A percentile compares a stretch with the other conserved stretches of the same genome.
Evolutionary conservation across 2,797 vertebrate genomes (phyloP).

Genomic region (Gallinago stenura): DNA sequence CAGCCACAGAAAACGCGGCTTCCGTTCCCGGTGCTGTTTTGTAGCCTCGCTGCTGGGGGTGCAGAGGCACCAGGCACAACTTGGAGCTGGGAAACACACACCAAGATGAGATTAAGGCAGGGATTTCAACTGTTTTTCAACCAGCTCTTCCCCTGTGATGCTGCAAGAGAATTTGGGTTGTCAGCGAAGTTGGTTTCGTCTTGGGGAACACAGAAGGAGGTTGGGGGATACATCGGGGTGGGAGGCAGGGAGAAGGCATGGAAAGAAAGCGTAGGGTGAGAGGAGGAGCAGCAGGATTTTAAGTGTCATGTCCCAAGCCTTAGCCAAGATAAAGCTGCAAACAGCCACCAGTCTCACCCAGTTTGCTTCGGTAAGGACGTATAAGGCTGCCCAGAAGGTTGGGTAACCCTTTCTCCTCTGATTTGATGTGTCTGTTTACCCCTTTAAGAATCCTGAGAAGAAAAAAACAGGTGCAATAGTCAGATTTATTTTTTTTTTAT

Average conservation of each 20-base stretch:
- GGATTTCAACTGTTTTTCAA: neutral
- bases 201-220: neutral
- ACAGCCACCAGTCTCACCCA: neutral
- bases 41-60: neutral
- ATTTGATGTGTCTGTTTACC: neutral
- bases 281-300: neutral
- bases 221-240: too few species aligned
- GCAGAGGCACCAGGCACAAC: neutral
- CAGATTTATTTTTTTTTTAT: neutral
- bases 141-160: neutral
- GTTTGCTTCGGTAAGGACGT: neutral
- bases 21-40: conserved; percentile 14
- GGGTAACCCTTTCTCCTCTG: neutral
- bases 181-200: neutral
- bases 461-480: neutral
- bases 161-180: neutral
- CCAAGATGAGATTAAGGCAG: neutral
- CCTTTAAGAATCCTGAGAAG: neutral
- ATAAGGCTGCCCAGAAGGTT: neutral
- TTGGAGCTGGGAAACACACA: neutral
- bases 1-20: neutral
- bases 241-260: neutral
- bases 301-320: neutral
- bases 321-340: neutral
- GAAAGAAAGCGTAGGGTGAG: fast-evolving